phyloP scores from a whole-genome alignment of 2,888 invertebrate species.

The Pyralis farinalis region DNA sequence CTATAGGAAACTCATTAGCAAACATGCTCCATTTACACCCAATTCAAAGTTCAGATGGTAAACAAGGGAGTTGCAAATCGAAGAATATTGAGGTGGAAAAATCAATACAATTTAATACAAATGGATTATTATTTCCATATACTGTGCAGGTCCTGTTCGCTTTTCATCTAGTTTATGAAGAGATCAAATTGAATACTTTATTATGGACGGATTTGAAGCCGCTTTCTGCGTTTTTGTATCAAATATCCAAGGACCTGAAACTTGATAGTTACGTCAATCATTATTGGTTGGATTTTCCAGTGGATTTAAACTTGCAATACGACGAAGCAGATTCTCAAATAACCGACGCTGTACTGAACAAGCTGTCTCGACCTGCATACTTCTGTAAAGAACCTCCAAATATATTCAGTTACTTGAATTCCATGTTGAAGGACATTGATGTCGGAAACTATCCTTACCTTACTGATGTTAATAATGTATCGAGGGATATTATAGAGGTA shows the following conservation, averaged over 20 bases:
- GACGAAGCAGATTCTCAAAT: constrained; percentile 73
- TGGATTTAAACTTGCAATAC: constrained; percentile 67
- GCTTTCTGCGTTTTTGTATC: constrained; percentile 86
- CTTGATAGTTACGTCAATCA: constrained; percentile 86
- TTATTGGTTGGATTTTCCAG: constrained; percentile 93
- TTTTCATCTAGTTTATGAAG: constrained; percentile 95
- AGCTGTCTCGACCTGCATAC: constrained; percentile 82
- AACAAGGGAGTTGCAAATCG: constrained; percentile 17
- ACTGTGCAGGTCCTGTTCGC: constrained; percentile 88
- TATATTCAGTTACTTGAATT: constrained; percentile 86
- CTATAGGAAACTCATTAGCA: constrained; percentile 59
- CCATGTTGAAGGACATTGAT: constrained; percentile 80
- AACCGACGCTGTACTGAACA: constrained; percentile 76
- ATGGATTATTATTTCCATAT: constrained; percentile 86
- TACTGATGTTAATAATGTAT: constrained; percentile 85
- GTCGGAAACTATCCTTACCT: constrained; percentile 86
- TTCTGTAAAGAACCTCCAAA: constrained; percentile 84
- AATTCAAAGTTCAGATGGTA: constrained; percentile 20
- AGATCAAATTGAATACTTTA: constrained; percentile 90
- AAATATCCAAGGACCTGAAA: constrained; percentile 88
- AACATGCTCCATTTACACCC: constrained; percentile 59
- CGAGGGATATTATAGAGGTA: constrained; percentile 88
- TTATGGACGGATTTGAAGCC: constrained; percentile 84
- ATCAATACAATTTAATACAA: constrained; percentile 78
- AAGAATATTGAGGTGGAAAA: constrained; percentile 38